Evolutionary conservation across 2,888 invertebrate species (phyloP), one percentile per base, ranked within the genome.

Genomic region (Drosophila koepferae): DNA sequence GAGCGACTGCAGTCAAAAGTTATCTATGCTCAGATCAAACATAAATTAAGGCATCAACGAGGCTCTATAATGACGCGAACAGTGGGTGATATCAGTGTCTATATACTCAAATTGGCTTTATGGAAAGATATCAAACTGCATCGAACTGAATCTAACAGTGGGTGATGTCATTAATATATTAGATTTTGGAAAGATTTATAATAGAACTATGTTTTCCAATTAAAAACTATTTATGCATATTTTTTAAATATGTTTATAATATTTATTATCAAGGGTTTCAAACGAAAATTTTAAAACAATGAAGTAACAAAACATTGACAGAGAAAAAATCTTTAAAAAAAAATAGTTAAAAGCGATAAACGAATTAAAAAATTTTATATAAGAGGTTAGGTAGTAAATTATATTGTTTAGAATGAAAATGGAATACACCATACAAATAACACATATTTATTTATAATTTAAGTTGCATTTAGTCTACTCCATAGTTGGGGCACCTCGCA

Each of bases 21-120:
- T 84, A 80, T 82, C 70, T 74, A 66, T 74, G 65, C 63, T 56
- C 62, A 69, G 46, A 63, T 58, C 64, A 36, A 46, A 36, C 70
- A 71, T 71, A 63, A 64, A 54, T 55, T 61, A 54, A 38, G 55
- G 41, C 58, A 40, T 43, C 71, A 48, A 48, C 46, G 23, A 16
- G 49, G 49, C 43, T 41, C 3, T 9, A 34, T 34, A n/a, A 43
- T 23, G 36, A 28, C 5, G 2, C 16, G 12, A 3, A 49, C 48
- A 49, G 48, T 65, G 63, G 63, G 36, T 1, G 5, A 18, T 20
- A 63, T 12, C 36, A 12, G 6, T 41, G 16, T 34, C 20, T 12
- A 44, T 44, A 44, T 34, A 6, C n/a, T 20, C 0, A 53, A 36
- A 34, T 12, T 18, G 7, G 18, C 2, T 12, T 49, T 12, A 12